Evolutionary conservation across 2,797 vertebrate species (phyloP).

Genomic region (Gallinago nigripennis): DNA sequence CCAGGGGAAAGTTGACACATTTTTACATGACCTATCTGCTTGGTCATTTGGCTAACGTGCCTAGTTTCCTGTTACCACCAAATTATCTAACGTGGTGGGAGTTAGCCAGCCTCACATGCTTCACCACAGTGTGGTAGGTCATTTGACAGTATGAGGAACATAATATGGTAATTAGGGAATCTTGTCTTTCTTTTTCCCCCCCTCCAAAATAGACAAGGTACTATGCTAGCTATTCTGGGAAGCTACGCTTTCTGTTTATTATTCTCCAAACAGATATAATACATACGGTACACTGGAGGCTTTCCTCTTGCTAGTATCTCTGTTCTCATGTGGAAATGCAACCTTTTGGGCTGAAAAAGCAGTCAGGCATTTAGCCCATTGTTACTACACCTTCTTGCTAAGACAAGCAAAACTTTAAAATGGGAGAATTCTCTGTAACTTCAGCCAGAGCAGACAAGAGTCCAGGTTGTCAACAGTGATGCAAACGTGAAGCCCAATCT

Average conservation of each 20-base stretch:
- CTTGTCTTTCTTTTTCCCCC: not conserved
- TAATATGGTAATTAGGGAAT: not conserved
- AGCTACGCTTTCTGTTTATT: not conserved
- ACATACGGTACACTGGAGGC: accelerated
- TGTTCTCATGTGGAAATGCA: accelerated
- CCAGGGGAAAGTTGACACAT: not conserved
- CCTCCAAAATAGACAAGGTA: not conserved
- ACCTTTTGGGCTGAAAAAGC: not conserved
- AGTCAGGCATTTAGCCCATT: not conserved
- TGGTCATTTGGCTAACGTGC: not conserved
- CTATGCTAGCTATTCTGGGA: not conserved
- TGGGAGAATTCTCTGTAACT: not conserved
- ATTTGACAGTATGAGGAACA: slow-evolving; percentile 29
- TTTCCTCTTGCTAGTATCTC: not conserved
- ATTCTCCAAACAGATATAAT: not conserved
- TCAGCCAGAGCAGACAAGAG: not conserved
- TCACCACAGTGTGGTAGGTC: not conserved
- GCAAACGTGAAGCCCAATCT: not conserved
- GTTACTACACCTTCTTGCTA: not conserved
- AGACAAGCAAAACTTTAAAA: not conserved
- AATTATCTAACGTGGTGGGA: not conserved
- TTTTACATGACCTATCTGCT: not conserved
- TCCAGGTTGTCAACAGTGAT: not conserved
- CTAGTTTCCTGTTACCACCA: not conserved
- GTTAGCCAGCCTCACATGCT: not conserved